Percentiles rank a stretch among this genome's conserved stretches.
These are phyloP conservation scores for Sceloporus tristichus DNA, from an alignment of 2,113 vertebrate species.

Conservation along the genomic window DNA sequence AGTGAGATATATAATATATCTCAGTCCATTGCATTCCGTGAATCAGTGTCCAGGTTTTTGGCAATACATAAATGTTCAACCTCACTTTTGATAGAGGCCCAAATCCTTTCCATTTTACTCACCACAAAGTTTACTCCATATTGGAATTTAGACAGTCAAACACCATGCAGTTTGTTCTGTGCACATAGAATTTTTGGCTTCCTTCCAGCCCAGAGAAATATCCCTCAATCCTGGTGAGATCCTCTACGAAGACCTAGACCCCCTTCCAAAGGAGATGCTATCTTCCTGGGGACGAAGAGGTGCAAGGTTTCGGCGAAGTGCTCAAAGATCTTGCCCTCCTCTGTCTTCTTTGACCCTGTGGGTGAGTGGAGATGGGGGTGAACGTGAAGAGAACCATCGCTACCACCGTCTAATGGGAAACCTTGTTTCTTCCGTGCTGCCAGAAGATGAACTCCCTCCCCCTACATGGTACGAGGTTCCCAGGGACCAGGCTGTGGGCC, in stretches of 20 bases:
- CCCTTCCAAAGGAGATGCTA: neutral
- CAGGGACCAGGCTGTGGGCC: neutral
- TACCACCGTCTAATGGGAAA: conserved; percentile 34
- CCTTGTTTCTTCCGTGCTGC: conserved; percentile 12
- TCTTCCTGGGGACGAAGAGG: neutral
- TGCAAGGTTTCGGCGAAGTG: neutral
- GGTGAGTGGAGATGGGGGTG: conserved; percentile 37
- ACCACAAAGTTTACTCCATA: neutral
- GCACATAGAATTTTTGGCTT: neutral
- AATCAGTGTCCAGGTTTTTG: too few species aligned
- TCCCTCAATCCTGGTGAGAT: neutral
- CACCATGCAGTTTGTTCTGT: neutral
- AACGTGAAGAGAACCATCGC: conserved; percentile 37
- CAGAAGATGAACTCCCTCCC: conserved; percentile 1
- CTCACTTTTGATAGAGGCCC: neutral
- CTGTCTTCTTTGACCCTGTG: neutral
- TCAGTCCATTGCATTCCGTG: too few species aligned
- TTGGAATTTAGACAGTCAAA: neutral
- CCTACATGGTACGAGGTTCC: neutral
- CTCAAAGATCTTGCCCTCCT: neutral
- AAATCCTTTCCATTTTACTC: neutral
- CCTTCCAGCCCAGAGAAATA: conserved; percentile 13
- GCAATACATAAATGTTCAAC: neutral
- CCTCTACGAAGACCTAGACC: neutral
- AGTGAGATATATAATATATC: too few species aligned